These are phyloP conservation scores for Sebastolobus alascanus DNA, from an alignment of 2,797 vertebrate species.

Conservation along the genomic window DNA sequence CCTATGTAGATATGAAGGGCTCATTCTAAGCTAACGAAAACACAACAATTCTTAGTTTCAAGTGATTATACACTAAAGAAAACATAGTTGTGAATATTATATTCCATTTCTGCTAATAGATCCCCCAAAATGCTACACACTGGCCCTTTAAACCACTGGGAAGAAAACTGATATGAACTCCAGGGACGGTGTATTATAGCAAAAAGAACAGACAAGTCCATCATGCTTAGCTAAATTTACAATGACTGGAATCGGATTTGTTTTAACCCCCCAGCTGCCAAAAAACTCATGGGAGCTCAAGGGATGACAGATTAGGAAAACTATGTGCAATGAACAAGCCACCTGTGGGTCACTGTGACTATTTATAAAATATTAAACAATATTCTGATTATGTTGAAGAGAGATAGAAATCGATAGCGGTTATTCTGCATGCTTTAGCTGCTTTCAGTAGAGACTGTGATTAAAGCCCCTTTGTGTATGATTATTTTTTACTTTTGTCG, in stretches of 20 bases:
- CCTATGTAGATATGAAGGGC: too few relatives aligned
- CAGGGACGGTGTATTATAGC: too few relatives aligned
- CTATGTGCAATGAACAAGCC: neutral
- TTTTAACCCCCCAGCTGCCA: constrained; percentile 22
- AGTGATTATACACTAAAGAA: too few relatives aligned
- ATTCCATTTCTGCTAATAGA: too few relatives aligned
- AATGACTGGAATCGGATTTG: constrained; percentile 14
- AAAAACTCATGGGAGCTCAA: constrained; percentile 9
- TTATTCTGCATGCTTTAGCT: neutral
- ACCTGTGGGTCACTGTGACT: neutral
- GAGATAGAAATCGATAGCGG: neutral
- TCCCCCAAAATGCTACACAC: too few relatives aligned
- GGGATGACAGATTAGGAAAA: constrained; percentile 1
- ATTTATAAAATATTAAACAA: neutral
- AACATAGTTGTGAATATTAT: too few relatives aligned
- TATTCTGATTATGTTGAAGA: neutral
- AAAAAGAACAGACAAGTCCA: constrained; percentile 2
- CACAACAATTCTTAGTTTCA: too few relatives aligned
- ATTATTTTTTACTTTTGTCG: neutral
- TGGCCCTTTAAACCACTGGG: too few relatives aligned
- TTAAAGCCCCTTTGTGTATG: neutral
- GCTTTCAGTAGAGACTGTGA: neutral
- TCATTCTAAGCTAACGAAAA: too few relatives aligned
- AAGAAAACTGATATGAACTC: too few relatives aligned
- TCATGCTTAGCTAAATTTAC: neutral